Evolutionary conservation across 1,140 invertebrate genomes (phyloP), one percentile per base, ranked within the genome.

Genomic region (Stenopsyche tienmushanensis): DNA sequence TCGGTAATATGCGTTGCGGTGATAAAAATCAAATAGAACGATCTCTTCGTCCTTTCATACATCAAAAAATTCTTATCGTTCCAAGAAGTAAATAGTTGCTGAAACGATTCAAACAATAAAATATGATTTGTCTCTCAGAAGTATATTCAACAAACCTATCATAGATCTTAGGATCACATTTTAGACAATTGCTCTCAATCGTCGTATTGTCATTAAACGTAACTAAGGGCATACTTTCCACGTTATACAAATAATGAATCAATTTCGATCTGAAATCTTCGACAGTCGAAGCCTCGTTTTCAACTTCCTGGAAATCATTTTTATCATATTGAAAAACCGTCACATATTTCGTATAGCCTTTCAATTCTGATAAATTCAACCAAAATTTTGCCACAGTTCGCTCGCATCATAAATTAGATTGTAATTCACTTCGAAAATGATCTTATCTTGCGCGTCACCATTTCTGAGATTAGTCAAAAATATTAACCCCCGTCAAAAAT

Each of bases 11-110:
- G 13, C n/a, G 53, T 23, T n/a, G 41, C 23, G 18, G 26, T 26
- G 20, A 66, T 45, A 1, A 55, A 18, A 2, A 66, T 18, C 2
- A 66, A 15, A 45, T 52, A 66, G 42, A 26, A 66, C 0, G 65
- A 66, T 54, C 21, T 54, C 17, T 62, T 62, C 7, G 49, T 23
- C 1, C 42, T 60, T 29, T 26, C 41, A 24, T 39, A 65, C 1
- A 65, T 45, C 23, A 47, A 23, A 54, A 53, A 65, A 3, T 59
- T 20, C 15, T 21, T 9, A 34, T 66, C 49, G 57, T 20, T 18
- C 15, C 23, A 20, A 1, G 65, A 39, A 17, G n/a, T 8, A 34
- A 42, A 15, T 15, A 65, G 8, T 1, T 23, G 1, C 23, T 34
- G 9, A 15, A 65, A 24, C 2, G 64, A 50, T 41, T 42, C 45